These are phyloP conservation scores for Scaptomyza hsui DNA, from an alignment of 1,140 invertebrate genomes.

Conservation along the genomic window DNA sequence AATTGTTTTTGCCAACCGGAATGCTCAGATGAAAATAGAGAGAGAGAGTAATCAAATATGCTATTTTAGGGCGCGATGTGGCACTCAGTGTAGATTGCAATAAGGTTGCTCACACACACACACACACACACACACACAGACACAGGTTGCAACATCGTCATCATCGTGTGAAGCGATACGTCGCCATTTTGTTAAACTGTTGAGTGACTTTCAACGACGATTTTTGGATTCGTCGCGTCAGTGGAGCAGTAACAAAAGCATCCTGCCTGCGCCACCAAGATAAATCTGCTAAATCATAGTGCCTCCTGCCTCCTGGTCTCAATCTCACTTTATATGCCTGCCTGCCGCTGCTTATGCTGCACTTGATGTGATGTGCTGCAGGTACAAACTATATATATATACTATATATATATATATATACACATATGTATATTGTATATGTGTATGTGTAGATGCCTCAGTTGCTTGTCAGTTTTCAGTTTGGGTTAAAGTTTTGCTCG, in stretches of 20 bases:
- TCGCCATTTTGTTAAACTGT: conserved; percentile 67
- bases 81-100: neutral
- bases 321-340: conserved; percentile 7
- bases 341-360: conserved; percentile 17
- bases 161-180: neutral
- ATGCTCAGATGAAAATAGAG: too few relatives aligned
- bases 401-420: too few relatives aligned
- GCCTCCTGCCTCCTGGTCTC: neutral
- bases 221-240: conserved; percentile 64
- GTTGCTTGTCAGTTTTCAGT: too few relatives aligned
- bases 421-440: too few relatives aligned
- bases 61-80: neutral
- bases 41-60: neutral
- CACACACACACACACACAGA: too few relatives aligned
- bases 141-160: neutral
- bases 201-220: conserved; percentile 74
- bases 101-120: neutral
- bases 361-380: conserved; percentile 21
- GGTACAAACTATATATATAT: too few relatives aligned
- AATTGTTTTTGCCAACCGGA: too few relatives aligned
- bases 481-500: too few relatives aligned
- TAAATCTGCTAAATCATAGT: conserved; percentile 55
- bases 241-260: conserved; percentile 63
- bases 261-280: conserved; percentile 58
- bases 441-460: too few relatives aligned